These are phyloP conservation scores for Falcunculus frontatus DNA, from an alignment of 2,113 vertebrate genomes.

Conservation along the genomic window DNA sequence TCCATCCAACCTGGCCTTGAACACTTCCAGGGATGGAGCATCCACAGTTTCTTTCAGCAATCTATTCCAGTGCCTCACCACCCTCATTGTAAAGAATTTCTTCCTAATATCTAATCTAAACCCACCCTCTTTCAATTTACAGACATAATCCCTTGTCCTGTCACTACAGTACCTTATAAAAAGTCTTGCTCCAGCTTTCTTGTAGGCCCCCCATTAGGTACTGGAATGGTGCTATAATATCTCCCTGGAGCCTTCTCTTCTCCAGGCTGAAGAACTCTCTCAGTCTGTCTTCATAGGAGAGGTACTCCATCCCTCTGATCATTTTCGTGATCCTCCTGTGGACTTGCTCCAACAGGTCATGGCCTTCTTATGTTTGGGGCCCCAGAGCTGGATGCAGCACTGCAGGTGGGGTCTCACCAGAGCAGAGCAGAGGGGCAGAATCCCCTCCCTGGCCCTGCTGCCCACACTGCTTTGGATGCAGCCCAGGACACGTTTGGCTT, in stretches of 20 bases:
- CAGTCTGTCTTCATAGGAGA: background rate
- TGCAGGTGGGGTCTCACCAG: background rate
- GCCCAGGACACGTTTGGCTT: accelerated
- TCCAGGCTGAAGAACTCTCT: background rate
- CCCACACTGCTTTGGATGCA: background rate
- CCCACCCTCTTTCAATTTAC: background rate
- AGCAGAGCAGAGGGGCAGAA: background rate
- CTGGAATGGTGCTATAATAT: background rate
- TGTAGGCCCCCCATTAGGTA: background rate
- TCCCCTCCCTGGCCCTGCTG: background rate
- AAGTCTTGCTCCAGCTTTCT: background rate
- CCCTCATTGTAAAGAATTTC: background rate
- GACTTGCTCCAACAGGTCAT: accelerated
- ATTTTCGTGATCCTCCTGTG: background rate
- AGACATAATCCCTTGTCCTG: background rate
- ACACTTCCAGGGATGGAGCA: background rate
- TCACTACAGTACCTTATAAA: background rate
- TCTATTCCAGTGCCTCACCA: background rate
- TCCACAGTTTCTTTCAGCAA: background rate
- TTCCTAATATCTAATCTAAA: background rate
- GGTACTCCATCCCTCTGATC: background rate
- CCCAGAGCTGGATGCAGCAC: background rate
- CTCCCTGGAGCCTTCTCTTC: background rate
- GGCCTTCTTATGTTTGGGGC: accelerated
- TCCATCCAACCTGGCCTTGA: background rate